Evolutionary conservation across 2,797 vertebrate genomes (phyloP), one percentile per base, ranked within the genome.

Genomic region (Dermochelys coriacea): DNA sequence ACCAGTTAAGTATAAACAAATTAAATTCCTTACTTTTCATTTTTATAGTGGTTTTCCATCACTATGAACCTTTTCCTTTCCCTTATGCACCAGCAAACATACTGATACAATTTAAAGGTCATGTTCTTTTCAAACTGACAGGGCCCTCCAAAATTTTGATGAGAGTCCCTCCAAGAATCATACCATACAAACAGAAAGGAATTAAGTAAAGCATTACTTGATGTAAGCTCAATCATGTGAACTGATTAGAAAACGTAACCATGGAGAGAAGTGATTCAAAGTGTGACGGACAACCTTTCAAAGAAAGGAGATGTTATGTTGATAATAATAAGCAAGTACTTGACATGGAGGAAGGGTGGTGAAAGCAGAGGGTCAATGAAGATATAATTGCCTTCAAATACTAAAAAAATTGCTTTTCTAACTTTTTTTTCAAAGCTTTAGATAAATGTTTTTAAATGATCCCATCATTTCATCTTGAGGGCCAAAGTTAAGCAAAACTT

Each of bases 101-200:
- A 99, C 99, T 99, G 99, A 99, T 99, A 99, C 99, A 98, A 99
- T 99, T 99, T 99, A 99, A 99, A 99, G 99, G 99, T 99, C 99
- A 99, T 99, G 99, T 99, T 99, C 99, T 99, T 99, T 99, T 99
- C 99, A 99, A 98, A 98, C 98, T 99, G 99, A 99, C 99, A 99
- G 98, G 98, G 98, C 99, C 99, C 99, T 99, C 99, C 98, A 98
- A 99, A 99, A 99, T 98, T 99, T 99, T 99, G 99, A 99, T 98
- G 98, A 99, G 99, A 98, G 98, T 98, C 99, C 99, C 99, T 99
- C 98, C 98, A 98, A 99, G 98, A 98, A 98, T 98, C 98, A 97
- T 98, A 96, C 98, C 96, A 97, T 95, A 98, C 98, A 97, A 98
- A 98, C 98, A 97, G 98, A 98, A 98, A 98, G 97, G 98, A 99